Conservation (phyloP, 2,888 invertebrate species). For the Prosapia bicincta region DNA sequence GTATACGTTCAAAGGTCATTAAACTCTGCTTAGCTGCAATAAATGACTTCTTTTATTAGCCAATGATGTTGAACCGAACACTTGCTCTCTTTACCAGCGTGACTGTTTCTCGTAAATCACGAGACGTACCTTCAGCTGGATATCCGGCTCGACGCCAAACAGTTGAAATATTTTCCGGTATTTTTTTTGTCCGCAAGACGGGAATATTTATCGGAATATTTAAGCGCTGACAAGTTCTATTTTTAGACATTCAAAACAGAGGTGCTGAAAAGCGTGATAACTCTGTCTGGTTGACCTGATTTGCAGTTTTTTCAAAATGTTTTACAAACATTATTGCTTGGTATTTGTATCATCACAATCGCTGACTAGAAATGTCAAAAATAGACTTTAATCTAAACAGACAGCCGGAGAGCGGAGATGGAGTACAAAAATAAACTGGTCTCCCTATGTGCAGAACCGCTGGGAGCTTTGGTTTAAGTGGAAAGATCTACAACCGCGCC, state of each 20-base stretch:
- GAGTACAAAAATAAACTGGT: background rate
- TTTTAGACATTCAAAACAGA: no score
- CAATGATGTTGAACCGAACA: background rate
- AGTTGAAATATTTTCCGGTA: background rate
- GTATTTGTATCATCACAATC: background rate
- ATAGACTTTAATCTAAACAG: background rate
- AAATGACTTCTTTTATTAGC: background rate
- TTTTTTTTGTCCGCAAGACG: no score
- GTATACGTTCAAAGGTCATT: background rate
- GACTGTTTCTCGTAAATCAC: background rate
- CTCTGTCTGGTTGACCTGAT: background rate
- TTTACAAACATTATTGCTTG: background rate
- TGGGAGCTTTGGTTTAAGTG: no score
- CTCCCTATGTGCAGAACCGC: no score
- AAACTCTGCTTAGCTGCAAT: background rate
- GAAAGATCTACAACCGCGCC: no score
- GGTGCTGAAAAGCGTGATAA: no score
- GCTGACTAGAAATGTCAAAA: background rate
- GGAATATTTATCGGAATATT: no score
- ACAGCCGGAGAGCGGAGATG: background rate
- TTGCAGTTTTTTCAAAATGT: background rate
- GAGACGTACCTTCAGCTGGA: background rate
- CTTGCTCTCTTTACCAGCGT: background rate
- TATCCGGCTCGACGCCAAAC: background rate
- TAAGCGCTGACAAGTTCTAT: no score